Percentiles rank a stretch among this genome's conserved stretches.
Evolutionary conservation across 2,888 invertebrate species (phyloP).

Genomic region (Anodontia alba): DNA sequence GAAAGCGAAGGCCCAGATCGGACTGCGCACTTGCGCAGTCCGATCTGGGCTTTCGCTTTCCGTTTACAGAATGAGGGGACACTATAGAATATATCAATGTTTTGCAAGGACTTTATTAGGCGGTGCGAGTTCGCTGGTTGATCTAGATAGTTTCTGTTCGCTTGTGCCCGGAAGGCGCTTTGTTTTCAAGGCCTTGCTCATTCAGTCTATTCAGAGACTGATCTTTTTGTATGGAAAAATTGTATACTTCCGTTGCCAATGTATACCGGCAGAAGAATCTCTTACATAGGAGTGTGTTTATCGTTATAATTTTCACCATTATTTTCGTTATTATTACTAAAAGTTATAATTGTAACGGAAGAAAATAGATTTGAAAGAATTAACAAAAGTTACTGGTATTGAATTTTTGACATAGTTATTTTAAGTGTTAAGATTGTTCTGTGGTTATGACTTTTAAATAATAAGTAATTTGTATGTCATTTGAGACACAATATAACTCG

Average conservation of each 20-base stretch:
- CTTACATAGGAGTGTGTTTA: neutral
- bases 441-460: neutral
- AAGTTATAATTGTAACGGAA: neutral
- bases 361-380: neutral
- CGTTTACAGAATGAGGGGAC: no score
- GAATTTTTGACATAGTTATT: neutral
- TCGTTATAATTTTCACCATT: neutral
- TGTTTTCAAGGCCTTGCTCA: no score
- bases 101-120: no score
- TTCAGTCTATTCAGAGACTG: conserved; percentile 7
- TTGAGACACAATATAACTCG: no score
- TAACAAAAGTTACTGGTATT: neutral
- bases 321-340: neutral
- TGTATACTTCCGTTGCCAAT: conserved; percentile 8
- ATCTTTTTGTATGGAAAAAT: neutral
- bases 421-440: neutral
- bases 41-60: no score
- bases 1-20: no score
- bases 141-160: no score
- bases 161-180: no score
- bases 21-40: no score
- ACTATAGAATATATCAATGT: no score
- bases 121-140: no score
- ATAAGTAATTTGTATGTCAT: no score
- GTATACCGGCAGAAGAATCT: neutral